These are phyloP conservation scores for Rhodophaea formosa DNA, from an alignment of 2,888 invertebrate genomes.

Conservation along the genomic window DNA sequence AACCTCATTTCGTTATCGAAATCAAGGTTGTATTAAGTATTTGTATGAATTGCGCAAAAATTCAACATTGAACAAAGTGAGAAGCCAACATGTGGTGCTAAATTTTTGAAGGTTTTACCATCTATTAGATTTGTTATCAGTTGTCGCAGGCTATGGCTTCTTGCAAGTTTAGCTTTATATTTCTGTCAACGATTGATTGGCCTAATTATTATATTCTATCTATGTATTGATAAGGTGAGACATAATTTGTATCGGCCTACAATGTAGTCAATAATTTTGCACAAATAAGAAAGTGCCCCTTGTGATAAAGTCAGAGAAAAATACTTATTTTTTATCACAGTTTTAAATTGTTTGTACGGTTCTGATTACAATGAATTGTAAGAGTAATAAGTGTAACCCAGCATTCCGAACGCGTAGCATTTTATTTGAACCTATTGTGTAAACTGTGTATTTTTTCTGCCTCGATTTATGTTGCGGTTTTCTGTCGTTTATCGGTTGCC, in stretches of 20 bases:
- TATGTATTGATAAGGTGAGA: constrained; percentile 27
- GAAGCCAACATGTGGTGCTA: constrained; percentile 79
- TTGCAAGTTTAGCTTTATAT: constrained; percentile 39
- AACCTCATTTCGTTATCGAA: not conserved
- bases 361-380: constrained; percentile 8
- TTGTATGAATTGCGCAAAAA: constrained; percentile 22
- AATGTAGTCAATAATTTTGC: constrained; percentile 40
- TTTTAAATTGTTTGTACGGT: constrained; percentile 15
- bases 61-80: constrained; percentile 59
- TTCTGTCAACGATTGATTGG: constrained; percentile 38
- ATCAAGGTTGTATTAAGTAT: constrained; percentile 8
- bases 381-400: constrained; percentile 19
- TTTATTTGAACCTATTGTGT: constrained; percentile 18
- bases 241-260: constrained; percentile 29
- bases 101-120: constrained; percentile 77
- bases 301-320: constrained; percentile 34
- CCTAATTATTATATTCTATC: constrained; percentile 37
- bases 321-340: constrained; percentile 7
- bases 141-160: constrained; percentile 60
- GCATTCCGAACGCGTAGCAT: constrained; percentile 23
- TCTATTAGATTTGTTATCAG: constrained; percentile 67
- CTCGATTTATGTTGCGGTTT: not conserved
- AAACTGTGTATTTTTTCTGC: constrained; percentile 1
- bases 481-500: constrained; percentile 40
- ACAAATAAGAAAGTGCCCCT: constrained; percentile 44